Base-by-base conservation (phyloP, 1,140 invertebrate genomes). In the Camponotus pennsylvanicus region DNA sequence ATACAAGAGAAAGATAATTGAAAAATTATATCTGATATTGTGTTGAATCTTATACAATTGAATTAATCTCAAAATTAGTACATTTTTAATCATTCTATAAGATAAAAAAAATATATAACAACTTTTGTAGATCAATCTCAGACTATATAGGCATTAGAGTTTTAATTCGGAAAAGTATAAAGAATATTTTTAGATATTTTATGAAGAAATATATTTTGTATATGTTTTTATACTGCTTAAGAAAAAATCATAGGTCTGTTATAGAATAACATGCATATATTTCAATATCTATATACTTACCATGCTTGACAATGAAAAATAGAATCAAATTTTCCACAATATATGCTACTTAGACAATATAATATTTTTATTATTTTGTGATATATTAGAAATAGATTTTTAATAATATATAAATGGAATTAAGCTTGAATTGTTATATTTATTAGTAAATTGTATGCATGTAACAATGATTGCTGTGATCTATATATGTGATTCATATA, bases 361-460 rank as follows among this genome's bases (percentile, higher is more conserved):
- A 70, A 64, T 67, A 82, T 79, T 45, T 42, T 88, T 57, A 42
- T 61, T 61, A 9, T 52, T 52, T 42, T 57, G 7, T 73, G 37
- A 32, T 34, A 66, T 73, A 82, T 84, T 80, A 59, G 32, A 86
- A 70, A 27, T 52, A 40, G 70, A 83, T 64, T 40, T 27, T 34
- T 42, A 57, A 73, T 42, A 71, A 86, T 88, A 76, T 45, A 73
- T 79, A 76, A 61, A 87, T 63, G 45, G 37, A 86, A 75, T 66
- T 77, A 71, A 91, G 82, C 37, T 91, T 91, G 18, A 78, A 66
- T 91, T 42, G 77, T 83, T 57, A 67, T 91, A 85, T 91, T 91
- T 91, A 89, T 91, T 89, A 91, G 82, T 89, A 89, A 90, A 91
- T 88, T 84, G 85, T 91, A 91, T 86, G 87, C n/a, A 76, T 90